Percentiles rank a stretch among this genome's conserved stretches.
Conservation (phyloP, 2,888 invertebrate genomes). For the Cheilosia pagana region DNA sequence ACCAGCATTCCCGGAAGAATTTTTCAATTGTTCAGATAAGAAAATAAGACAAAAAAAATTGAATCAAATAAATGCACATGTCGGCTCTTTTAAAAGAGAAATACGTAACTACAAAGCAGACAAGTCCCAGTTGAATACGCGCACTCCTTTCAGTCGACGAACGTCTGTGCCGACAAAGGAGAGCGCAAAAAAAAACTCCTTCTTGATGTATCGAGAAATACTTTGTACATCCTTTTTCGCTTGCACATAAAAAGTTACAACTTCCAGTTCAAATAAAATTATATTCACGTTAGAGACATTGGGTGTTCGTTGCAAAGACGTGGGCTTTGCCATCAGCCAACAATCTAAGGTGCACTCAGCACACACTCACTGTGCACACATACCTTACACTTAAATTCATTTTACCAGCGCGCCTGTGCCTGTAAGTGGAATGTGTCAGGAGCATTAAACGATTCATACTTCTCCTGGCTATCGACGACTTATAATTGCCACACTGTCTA, state of each 20-base stretch:
- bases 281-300: conserved; percentile 45
- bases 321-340: conserved; percentile 40
- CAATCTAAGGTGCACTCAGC: conserved; percentile 54
- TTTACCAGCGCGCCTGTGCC: conserved; percentile 23
- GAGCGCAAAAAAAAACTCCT: conserved; percentile 29
- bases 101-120: conserved; percentile 7
- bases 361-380: conserved; percentile 24
- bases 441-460: conserved; percentile 71
- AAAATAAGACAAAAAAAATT: background rate
- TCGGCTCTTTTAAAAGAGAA: conserved; percentile 42
- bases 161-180: background rate
- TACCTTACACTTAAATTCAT: conserved; percentile 46
- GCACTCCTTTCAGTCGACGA: conserved; percentile 20
- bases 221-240: conserved; percentile 38
- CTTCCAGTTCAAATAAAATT: conserved; percentile 74
- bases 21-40: conserved; percentile 43
- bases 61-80: conserved; percentile 47
- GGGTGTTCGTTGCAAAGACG: conserved; percentile 26
- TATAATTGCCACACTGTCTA: conserved; percentile 73
- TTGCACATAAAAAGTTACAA: conserved; percentile 66
- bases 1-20: conserved; percentile 45
- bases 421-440: conserved; percentile 64
- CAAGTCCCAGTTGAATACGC: conserved; percentile 45
- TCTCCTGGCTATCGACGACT: conserved; percentile 72
- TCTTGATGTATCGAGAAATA: conserved; percentile 61